phyloP scores from a whole-genome alignment of 2,888 invertebrate genomes.

The Eristalinus aeneus region DNA sequence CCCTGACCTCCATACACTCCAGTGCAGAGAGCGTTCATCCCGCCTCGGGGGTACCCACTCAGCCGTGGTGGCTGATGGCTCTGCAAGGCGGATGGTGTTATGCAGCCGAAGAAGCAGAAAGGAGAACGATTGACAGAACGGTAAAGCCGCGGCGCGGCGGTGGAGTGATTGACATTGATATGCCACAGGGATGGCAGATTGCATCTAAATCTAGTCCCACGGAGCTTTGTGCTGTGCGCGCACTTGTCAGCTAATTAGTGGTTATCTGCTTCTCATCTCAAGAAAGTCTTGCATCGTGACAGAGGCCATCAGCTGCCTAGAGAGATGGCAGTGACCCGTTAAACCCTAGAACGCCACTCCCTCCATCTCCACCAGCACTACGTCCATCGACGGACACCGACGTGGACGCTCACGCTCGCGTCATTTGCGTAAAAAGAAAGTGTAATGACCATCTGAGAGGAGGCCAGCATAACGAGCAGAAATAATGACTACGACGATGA shows the following conservation, averaged over 20 bases:
- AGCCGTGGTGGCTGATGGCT: slow-evolving; percentile 13
- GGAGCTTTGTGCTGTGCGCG: slow-evolving; percentile 17
- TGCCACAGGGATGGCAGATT: slow-evolving; percentile 62
- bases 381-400: not conserved
- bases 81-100: not conserved
- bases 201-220: slow-evolving; percentile 45
- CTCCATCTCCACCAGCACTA: not conserved
- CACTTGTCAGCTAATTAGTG: slow-evolving; percentile 61
- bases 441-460: slow-evolving; percentile 40
- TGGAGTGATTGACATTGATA: slow-evolving; percentile 66
- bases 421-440: slow-evolving; percentile 54
- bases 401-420: not conserved
- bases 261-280: not conserved
- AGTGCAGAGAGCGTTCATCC: slow-evolving; percentile 50
- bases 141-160: not conserved
- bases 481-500: not conserved
- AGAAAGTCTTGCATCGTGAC: slow-evolving; percentile 1
- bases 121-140: slow-evolving; percentile 37
- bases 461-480: not conserved
- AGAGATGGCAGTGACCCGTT: slow-evolving; percentile 22
- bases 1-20: slow-evolving; percentile 59
- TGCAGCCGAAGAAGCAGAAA: slow-evolving; percentile 40
- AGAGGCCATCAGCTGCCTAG: not conserved
- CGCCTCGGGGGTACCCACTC: slow-evolving; percentile 32
- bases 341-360: not conserved